Evolutionary conservation across 2,888 invertebrate genomes (phyloP), one percentile per base, ranked within the genome.

Genomic region (Meteorus colon): DNA sequence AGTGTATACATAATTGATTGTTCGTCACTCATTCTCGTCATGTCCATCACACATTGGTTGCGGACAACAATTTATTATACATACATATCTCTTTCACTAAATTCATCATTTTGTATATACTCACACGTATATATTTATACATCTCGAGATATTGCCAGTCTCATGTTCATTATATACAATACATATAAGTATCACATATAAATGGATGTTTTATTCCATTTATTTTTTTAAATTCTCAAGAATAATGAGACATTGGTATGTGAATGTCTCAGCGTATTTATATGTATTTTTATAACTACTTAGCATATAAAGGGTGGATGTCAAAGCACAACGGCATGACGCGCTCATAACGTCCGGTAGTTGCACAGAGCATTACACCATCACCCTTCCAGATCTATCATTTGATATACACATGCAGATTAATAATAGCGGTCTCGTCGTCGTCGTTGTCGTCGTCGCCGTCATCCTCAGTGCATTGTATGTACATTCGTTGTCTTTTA

Each of bases 401-500:
- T 73, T 76, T 76, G 63, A 74, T 74, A 68, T 69, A 69, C 73
- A 76, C 80, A 81, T 82, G 79, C 78, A 84, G 85, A 87, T 88
- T 87, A 87, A 87, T 86, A 88, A 88, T 86, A 84, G 82, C 84
- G 82, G 84, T 82, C 48, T 48, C 86, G 84, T 81, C 67, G 59
- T 37, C 14, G 65, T 27, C 34, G 65, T 67, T 48, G 65, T 65
- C 31, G 55, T 69, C 55, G 29, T 51, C 51, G 34, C 31, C 67
- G 68, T 66, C 55, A 8, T 55, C 86, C 84, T 81, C 67, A n/a
- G 31, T 62, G 67, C 65, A 71, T 51, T 29, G 41, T 66, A 45
- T 34, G 10, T 62, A 24, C 37, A 55, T 70, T 31, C 73, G 66
- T 63, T 41, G 55, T n/a, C 45, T 48, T 51, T 37, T 66, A 34